Evolutionary conservation across 2,888 invertebrate genomes (phyloP), one percentile per base, ranked within the genome.

Genomic region (Hyppa rectilinea): DNA sequence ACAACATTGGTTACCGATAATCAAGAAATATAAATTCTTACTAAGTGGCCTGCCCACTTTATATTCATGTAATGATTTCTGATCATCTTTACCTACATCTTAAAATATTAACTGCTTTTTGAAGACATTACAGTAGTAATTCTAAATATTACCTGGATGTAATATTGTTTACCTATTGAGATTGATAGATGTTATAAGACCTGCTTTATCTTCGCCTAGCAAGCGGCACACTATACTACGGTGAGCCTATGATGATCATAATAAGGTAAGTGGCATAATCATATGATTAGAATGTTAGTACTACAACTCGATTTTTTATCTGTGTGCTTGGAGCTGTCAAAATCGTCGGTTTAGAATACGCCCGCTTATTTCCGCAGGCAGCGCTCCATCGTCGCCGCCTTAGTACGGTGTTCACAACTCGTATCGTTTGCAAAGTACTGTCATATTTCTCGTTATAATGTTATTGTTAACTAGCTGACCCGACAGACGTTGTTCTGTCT

Each of bases 91-190:
- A 40, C 61, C 61, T 43, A 31, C 7, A 14, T 60, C 31, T 23
- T 61, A 62, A 61, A 26, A 14, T 63, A 38, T 17, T 23, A 43
- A 61, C 7, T 63, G 40, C 23, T 31, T 20, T n/a, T 60, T 20
- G 3, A 40, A 63, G 31, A 23, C 23, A 31, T 59, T 29, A 29
- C 38, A 29, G 29, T 17, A 40, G 40, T 59, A n/a, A 62, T 56
- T 62, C 14, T 29, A 14, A 29, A 26, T 9, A 26, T 60, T 60
- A 61, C 26, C 20, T 36, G 9, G 20, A 26, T 26, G 34, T 34
- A 61, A n/a, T 43, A n/a, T n/a, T n/a, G n/a, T n/a, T n/a, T n/a
- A n/a, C n/a, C 17, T 40, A 43, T 20, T 43, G 43, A 43, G 43
- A 20, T 43, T 43, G 0, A n/a, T n/a, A n/a, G n/a, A n/a, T n/a